Evolutionary conservation across 2,113 vertebrate species (phyloP).

Genomic region (Mirounga angustirostris): DNA sequence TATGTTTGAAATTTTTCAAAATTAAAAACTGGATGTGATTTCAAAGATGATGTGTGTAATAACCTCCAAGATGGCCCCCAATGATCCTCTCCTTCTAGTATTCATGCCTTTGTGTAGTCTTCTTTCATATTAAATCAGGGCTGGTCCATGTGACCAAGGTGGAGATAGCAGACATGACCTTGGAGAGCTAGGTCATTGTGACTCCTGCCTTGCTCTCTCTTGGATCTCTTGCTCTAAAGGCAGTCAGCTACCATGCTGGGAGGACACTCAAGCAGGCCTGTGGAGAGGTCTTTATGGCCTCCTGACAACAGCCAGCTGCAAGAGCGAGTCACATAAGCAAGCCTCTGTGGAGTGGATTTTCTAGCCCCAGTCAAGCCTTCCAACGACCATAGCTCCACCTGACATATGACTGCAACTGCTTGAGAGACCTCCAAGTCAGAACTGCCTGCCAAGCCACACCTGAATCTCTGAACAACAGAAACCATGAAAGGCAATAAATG

Average conservation of each 20-base stretch:
- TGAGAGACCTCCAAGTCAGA: background rate
- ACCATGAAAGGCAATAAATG: background rate
- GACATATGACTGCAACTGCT: background rate
- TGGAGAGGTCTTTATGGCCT: background rate
- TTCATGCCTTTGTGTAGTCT: background rate
- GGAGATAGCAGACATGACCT: background rate
- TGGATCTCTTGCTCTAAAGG: background rate
- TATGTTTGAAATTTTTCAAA: constrained; percentile 22
- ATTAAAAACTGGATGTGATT: background rate
- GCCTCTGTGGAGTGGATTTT: background rate
- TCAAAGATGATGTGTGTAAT: background rate
- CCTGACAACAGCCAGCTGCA: background rate
- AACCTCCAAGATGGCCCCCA: background rate
- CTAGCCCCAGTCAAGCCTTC: background rate
- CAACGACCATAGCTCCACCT: background rate
- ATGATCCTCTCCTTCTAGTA: background rate
- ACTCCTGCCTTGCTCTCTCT: background rate
- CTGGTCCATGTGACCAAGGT: background rate
- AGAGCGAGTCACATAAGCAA: background rate
- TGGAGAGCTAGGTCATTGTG: background rate
- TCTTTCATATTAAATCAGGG: background rate
- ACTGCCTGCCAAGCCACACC: background rate
- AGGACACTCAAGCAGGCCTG: background rate
- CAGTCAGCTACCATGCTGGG: background rate
- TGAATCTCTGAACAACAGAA: constrained; percentile 18